Percentiles rank a stretch among this genome's conserved stretches.
These are phyloP conservation scores for Pristionchus mayeri DNA, from an alignment of 2,888 invertebrate genomes.

Conservation along the genomic window DNA sequence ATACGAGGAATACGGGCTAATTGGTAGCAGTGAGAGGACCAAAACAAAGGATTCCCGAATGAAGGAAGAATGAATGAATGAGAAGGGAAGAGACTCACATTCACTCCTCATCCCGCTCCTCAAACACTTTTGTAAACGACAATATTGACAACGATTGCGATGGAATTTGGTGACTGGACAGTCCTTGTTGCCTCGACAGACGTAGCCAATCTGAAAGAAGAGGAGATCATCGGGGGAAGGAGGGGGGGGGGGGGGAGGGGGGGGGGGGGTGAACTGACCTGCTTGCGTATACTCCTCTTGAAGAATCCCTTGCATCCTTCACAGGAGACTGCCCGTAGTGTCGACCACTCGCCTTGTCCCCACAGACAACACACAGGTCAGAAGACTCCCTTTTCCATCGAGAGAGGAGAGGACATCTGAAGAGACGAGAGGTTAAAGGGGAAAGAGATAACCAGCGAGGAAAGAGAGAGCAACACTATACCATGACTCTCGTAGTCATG, in stretches of 20 bases:
- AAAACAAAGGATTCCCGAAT: slow-evolving; percentile 10
- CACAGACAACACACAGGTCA: slow-evolving; percentile 54
- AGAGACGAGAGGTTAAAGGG: slow-evolving; percentile 48
- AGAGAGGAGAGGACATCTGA: slow-evolving; percentile 23
- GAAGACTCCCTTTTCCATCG: slow-evolving; percentile 12
- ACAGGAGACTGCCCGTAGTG: slow-evolving; percentile 73
- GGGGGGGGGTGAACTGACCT: slow-evolving; percentile 80
- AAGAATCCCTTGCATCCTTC: slow-evolving; percentile 91
- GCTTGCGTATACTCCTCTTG: slow-evolving; percentile 94
- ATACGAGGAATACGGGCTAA: not conserved
- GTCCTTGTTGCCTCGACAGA: slow-evolving; percentile 94
- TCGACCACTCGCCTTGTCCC: slow-evolving; percentile 74
- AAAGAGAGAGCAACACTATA: slow-evolving; percentile 21
- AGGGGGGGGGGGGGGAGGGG: not conserved
- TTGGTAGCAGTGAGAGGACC: not conserved
- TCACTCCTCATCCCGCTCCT: slow-evolving; percentile 99
- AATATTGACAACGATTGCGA: slow-evolving; percentile 97
- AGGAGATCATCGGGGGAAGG: no score
- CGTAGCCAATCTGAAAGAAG: slow-evolving; percentile 84
- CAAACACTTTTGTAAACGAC: slow-evolving; percentile 95
- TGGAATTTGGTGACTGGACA: slow-evolving; percentile 99
- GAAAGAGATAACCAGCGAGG: slow-evolving; percentile 38
- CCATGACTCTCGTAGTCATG: slow-evolving; percentile 3
- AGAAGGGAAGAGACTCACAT: slow-evolving; percentile 82
- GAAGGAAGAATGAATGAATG: not conserved